A percentile compares a stretch with the other conserved stretches of the same genome.
These are phyloP conservation scores for Selenia dentaria DNA, from an alignment of 2,888 invertebrate species.

Conservation along the genomic window DNA sequence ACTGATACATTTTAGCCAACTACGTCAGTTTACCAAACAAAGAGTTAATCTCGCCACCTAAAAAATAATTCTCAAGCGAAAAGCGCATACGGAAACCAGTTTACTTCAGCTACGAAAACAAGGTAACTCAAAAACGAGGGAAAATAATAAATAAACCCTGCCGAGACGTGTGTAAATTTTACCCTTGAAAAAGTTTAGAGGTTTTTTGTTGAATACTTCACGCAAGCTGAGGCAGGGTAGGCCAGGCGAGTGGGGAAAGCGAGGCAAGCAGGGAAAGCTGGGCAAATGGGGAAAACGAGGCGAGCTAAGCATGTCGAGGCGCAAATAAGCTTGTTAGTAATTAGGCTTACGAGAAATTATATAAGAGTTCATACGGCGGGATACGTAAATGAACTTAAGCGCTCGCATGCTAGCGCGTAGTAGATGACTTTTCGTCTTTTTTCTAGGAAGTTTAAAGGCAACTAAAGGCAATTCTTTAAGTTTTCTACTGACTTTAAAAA, in stretches of 20 bases:
- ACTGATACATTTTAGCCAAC: no score
- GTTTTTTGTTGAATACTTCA: slow-evolving; percentile 51
- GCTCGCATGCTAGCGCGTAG: slow-evolving; percentile 9
- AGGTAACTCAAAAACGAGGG: slow-evolving; percentile 16
- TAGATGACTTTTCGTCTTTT: slow-evolving; percentile 12
- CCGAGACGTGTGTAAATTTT: slow-evolving; percentile 48
- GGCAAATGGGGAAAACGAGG: no score
- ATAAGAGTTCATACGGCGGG: slow-evolving; percentile 39
- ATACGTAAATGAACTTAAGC: slow-evolving; percentile 8
- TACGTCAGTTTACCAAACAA: background rate
- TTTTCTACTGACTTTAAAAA: no score
- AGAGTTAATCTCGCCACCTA: background rate
- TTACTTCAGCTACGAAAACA: slow-evolving; percentile 3
- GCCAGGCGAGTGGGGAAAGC: slow-evolving; percentile 31
- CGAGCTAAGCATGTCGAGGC: no score
- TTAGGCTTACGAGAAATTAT: slow-evolving; percentile 75
- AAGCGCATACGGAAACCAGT: slow-evolving; percentile 9
- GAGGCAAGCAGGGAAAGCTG: slow-evolving; percentile 32
- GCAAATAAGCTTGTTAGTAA: slow-evolving; percentile 70
- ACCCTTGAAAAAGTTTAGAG: slow-evolving; percentile 61
- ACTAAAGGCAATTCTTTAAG: background rate
- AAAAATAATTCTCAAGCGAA: slow-evolving; percentile 1
- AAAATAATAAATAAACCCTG: slow-evolving; percentile 28
- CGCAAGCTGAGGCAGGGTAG: slow-evolving; percentile 44
- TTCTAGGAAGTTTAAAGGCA: slow-evolving; percentile 9